phyloP scores from a whole-genome alignment of 1,140 invertebrate species.

The Wiebesia pumilae region DNA sequence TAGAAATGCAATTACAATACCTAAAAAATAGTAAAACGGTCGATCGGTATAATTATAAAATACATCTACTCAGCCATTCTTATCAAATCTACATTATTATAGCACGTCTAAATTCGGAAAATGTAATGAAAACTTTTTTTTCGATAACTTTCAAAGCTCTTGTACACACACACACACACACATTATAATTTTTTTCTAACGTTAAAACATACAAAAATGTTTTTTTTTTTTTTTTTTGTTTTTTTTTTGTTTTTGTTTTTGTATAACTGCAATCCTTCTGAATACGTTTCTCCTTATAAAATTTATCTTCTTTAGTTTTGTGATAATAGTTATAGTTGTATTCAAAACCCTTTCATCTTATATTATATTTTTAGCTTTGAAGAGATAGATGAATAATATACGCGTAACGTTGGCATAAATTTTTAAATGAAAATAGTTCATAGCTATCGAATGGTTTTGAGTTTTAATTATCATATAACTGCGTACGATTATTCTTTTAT shows the following conservation, averaged over 20 bases:
- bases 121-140: too few species aligned
- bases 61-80: too few species aligned
- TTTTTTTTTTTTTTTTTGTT: too few species aligned
- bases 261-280: too few species aligned
- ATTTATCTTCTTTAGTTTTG: neutral
- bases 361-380: conserved; percentile 5
- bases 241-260: too few species aligned
- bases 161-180: too few species aligned
- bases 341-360: conserved; percentile 5
- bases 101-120: too few species aligned
- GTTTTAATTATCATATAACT: neutral
- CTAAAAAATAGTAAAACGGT: neutral
- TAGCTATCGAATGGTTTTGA: conserved; percentile 3
- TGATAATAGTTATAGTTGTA: neutral
- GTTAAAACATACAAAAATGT: too few species aligned
- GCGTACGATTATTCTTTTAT: neutral
- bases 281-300: neutral
- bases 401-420: neutral
- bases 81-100: too few species aligned
- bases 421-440: conserved; percentile 9
- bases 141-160: too few species aligned
- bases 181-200: too few species aligned
- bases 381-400: neutral
- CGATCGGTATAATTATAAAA: too few species aligned
- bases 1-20: neutral